phyloP scores from a whole-genome alignment of 2,113 vertebrate species.

The Carlito syrichta region DNA sequence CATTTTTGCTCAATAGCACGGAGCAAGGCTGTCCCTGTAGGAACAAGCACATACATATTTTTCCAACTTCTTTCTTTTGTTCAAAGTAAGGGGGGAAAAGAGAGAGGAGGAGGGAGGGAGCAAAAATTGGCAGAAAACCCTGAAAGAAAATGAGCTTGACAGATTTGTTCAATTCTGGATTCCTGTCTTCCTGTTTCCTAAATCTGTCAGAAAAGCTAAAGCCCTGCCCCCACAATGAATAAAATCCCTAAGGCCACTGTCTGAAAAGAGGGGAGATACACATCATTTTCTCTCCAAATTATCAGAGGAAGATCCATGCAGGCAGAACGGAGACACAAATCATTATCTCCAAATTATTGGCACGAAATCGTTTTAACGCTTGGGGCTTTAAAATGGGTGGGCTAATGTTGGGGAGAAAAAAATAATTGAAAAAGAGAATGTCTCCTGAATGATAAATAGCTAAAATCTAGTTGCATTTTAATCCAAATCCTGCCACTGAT shows the following conservation, averaged over 20 bases:
- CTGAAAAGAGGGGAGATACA: neutral
- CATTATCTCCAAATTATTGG: slow-evolving; percentile 68
- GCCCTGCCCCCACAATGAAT: neutral
- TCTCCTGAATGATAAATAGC: slow-evolving; percentile 64
- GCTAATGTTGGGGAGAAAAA: slow-evolving; percentile 19
- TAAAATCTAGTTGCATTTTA: slow-evolving; percentile 23
- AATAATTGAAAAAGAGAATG: slow-evolving; percentile 60
- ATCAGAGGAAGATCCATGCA: slow-evolving; percentile 24
- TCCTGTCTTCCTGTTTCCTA: slow-evolving; percentile 48
- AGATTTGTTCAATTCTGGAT: slow-evolving; percentile 58
- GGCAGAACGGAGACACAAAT: slow-evolving; percentile 54
- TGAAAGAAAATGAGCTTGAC: slow-evolving; percentile 67
- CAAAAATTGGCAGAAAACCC: slow-evolving; percentile 50
- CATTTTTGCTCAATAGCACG: slow-evolving; percentile 41
- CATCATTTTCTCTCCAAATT: slow-evolving; percentile 51
- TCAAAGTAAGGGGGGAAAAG: neutral
- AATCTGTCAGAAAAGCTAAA: slow-evolving; percentile 41
- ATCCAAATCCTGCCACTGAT: neutral
- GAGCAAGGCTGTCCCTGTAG: neutral
- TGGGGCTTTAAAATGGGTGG: slow-evolving; percentile 56
- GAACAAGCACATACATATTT: neutral
- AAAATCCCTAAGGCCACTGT: slow-evolving; percentile 59
- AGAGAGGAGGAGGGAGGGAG: neutral
- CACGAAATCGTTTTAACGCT: slow-evolving; percentile 56
- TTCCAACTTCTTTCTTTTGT: neutral